Base-by-base conservation (phyloP, 2,888 invertebrate genomes). In the Thereva unica region DNA sequence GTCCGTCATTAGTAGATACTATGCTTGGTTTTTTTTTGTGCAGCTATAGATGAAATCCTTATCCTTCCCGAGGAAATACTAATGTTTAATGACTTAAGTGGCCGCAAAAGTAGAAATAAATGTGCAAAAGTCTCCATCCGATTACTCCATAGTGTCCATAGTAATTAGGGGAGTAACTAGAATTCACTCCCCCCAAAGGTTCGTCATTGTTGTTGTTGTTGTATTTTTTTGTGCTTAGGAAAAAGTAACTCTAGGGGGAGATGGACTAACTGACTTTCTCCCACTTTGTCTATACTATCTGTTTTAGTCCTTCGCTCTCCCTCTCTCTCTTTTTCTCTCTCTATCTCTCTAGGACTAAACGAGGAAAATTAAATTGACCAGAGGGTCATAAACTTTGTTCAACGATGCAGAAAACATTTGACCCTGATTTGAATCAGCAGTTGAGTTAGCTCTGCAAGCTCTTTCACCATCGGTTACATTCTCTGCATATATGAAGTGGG, bases 281-380 rank as follows among this genome's bases (percentile, higher is more conserved):
- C 23, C 23, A 23, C 23, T 23, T 23, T 23, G 23, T 23, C 23
- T 23, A n/a, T n/a, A 23, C 23, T 23, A 23, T 23, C 23, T 23
- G 23, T 23, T 23, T 23, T 23, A 23, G 23, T 23, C 23, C 23
- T 49, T 57, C 8, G 47, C n/a, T 37, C 59, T 59, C 38, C 59
- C 45, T 49, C 10, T 59, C 38, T 47, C 12, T 47, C 9, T 4
- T 47, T n/a, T 7, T 8, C 12, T 5, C 10, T 9, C 41, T 34
- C 38, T 49, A 34, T 34, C 5, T n/a, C n/a, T n/a, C n/a, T n/a
- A n/a, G 45, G 47, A 59, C 47, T 9, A 49, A 59, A 47, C 40
- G 68, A 64, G 74, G 73, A 76, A 76, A 77, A 77, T 77, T 79
- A 78, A 79, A 79, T 78, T 80, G 78, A 79, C 77, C 76, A 75